Percentiles rank a stretch among this genome's conserved stretches.
Conservation (phyloP, 2,113 vertebrate genomes). For the Nyctibius bracteatus region DNA sequence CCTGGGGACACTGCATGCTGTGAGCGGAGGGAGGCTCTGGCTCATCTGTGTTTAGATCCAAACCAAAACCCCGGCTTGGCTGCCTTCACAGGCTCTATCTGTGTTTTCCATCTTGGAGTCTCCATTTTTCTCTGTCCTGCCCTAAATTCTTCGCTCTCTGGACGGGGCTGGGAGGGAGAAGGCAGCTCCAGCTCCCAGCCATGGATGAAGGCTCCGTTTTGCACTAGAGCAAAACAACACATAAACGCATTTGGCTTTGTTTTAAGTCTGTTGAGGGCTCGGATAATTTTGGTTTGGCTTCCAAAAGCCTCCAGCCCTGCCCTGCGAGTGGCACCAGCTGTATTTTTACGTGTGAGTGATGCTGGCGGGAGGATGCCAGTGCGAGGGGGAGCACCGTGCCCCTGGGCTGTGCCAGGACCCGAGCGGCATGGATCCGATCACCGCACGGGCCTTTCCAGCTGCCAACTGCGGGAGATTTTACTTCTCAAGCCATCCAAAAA, state of each 20-base stretch:
- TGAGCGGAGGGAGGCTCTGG: background rate
- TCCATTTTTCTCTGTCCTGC: background rate
- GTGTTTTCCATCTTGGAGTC: background rate
- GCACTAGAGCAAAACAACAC: background rate
- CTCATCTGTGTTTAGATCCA: background rate
- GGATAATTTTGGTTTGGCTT: background rate
- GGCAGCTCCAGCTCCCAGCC: background rate
- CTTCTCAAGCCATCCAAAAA: background rate
- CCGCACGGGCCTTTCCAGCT: rapidly evolving
- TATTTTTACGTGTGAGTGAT: rapidly evolving
- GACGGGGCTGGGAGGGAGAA: background rate
- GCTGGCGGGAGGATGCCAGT: background rate
- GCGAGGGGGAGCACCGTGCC: background rate
- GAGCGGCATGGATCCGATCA: rapidly evolving
- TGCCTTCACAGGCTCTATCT: background rate
- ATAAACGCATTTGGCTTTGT: background rate
- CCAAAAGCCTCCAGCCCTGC: background rate
- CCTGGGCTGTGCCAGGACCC: background rate
- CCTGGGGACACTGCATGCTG: background rate
- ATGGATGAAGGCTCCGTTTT: background rate
- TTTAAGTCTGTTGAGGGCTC: background rate
- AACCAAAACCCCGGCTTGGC: background rate
- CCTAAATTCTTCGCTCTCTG: background rate
- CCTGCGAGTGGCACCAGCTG: background rate
- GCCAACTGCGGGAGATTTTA: background rate